A percentile compares a stretch with the other conserved stretches of the same genome.
These are phyloP conservation scores for Drosophila infuscata DNA, from an alignment of 2,888 invertebrate genomes.

Conservation along the genomic window DNA sequence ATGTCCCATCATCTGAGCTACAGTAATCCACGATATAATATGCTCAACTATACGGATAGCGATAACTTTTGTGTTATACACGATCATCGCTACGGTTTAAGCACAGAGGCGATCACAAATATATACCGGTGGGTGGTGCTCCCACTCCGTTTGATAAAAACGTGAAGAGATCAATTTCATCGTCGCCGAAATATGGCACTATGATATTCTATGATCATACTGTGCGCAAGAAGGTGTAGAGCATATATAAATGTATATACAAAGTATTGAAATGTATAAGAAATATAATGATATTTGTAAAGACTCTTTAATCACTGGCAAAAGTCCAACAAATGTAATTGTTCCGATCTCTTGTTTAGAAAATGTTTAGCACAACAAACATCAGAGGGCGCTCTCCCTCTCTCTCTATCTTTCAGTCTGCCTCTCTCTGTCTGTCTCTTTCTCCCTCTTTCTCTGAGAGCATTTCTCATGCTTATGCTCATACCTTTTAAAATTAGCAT, in stretches of 20 bases:
- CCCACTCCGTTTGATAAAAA: conserved; percentile 86
- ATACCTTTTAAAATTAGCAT: conserved; percentile 72
- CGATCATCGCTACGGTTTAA: conserved; percentile 92
- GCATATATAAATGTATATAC: neutral
- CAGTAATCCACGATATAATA: conserved; percentile 91
- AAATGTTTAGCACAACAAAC: conserved; percentile 81
- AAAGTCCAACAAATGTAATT: conserved; percentile 16
- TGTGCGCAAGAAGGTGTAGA: conserved; percentile 87
- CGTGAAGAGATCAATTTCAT: conserved; percentile 88
- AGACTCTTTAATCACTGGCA: conserved; percentile 29
- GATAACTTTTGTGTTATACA: conserved; percentile 92
- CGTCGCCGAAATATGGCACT: conserved; percentile 89
- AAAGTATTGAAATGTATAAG: neutral
- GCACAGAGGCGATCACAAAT: conserved; percentile 92
- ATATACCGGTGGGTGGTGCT: conserved; percentile 90
- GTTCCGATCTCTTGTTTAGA: conserved; percentile 73
- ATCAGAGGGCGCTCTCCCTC: conserved; percentile 42
- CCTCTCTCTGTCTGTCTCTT: neutral
- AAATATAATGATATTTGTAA: conserved; percentile 25
- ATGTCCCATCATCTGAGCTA: conserved; percentile 88
- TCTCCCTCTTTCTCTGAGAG: conserved; percentile 3
- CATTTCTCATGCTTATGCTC: conserved; percentile 10
- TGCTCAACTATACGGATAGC: conserved; percentile 89
- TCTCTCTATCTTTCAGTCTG: neutral
- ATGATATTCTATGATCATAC: conserved; percentile 93